Base-by-base conservation (phyloP, 2,797 vertebrate species). In the Poeciliopsis presidionis region DNA sequence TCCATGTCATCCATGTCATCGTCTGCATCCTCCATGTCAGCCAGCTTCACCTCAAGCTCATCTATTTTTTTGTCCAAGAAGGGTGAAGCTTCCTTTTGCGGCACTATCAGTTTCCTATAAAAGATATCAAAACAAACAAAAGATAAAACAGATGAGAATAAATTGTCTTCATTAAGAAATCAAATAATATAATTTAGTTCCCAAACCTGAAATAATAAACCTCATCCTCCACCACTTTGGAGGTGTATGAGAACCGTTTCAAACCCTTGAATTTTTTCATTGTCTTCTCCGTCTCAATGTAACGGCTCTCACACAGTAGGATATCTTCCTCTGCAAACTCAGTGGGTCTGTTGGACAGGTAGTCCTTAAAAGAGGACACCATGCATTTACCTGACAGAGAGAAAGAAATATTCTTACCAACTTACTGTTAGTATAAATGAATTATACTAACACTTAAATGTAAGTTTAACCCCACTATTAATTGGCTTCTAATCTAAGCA, bases 231-330 rank as follows among this genome's bases (percentile, higher is more conserved):
- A 98, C 97, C 77, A 99, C 98, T 96, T 99, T 99, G 25, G 97
- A 97, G 76, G 98, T 98, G 72, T 97, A 97, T 1, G 98, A 99
- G 93, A 99, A 99, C 80, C 98, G 97, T 93, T 99, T 99, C 76
- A 99, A 91, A 33, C 98, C 98, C 90, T 99, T 99, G 86, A 99
- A 99, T 84, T 98, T 99, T 94, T 99, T 99, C 97, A 99, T 98
- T 67, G 97, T 97, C 82, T 98, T 99, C 94, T 99, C 98, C 0
- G 95, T 96, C 77, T 99, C 98, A 2, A 97, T 97, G 93, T 99
- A 99, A 88, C 98, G 98, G 86, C 98, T 99, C 93, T 99, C 98
- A 6, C 97, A 99, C 76, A 99, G 95, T 28, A 99, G 95, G 86
- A 99, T 90, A 3, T 98, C 96, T 0, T 98, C 97, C 89, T 99